phyloP scores from a whole-genome alignment of 1,140 invertebrate genomes.

The Microplitis demolitor region DNA sequence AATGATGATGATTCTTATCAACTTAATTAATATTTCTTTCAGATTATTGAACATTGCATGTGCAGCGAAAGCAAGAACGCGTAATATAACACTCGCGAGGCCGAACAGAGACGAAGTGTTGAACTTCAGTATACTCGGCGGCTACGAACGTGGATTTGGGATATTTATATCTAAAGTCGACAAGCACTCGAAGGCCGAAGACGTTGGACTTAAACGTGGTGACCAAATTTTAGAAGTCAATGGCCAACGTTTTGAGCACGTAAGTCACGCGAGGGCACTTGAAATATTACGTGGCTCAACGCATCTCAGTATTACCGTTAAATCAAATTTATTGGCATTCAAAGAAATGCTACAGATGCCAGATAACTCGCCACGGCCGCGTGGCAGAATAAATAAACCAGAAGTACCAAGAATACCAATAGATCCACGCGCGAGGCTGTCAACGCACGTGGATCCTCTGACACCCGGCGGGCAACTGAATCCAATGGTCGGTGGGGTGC shows the following conservation, averaged over 20 bases:
- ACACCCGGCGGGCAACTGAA: conserved; percentile 54
- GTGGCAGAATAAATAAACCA: conserved; percentile 64
- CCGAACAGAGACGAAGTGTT: conserved; percentile 90
- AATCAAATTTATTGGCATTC: conserved; percentile 90
- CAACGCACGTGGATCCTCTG: conserved; percentile 62
- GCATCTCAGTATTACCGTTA: conserved; percentile 94
- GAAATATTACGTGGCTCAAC: conserved; percentile 93
- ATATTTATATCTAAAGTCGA: conserved; percentile 97
- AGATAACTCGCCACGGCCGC: conserved; percentile 78
- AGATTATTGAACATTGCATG: conserved; percentile 93
- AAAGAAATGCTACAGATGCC: conserved; percentile 87
- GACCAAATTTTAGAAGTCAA: conserved; percentile 98
- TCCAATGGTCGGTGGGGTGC: conserved; percentile 50
- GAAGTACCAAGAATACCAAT: conserved; percentile 68
- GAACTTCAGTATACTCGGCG: conserved; percentile 92
- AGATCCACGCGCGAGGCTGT: conserved; percentile 70
- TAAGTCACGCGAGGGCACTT: conserved; percentile 86
- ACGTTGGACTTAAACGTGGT: conserved; percentile 94
- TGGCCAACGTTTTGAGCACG: conserved; percentile 92
- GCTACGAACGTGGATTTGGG: conserved; percentile 86
- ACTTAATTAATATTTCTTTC: conserved; percentile 48
- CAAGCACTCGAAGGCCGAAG: conserved; percentile 89
- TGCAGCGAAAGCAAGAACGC: conserved; percentile 90
- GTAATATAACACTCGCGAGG: conserved; percentile 89
- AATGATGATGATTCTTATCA: background rate